Percentiles rank a stretch among this genome's conserved stretches.
phyloP scores from a whole-genome alignment of 1,140 invertebrate species.

The Steinernema khuongi region DNA sequence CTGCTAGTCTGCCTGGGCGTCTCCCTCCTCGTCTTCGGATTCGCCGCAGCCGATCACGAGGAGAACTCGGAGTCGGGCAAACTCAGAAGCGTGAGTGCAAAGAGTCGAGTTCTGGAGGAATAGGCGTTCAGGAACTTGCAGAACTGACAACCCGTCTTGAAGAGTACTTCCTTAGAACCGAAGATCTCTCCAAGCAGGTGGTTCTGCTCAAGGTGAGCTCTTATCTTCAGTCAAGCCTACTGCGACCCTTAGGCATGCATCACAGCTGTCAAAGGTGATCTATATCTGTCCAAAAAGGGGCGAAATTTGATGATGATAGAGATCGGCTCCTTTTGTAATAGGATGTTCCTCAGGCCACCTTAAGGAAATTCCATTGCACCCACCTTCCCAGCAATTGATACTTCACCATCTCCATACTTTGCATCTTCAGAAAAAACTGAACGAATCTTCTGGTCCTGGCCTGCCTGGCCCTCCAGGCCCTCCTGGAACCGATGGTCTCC shows the following conservation, averaged over 20 bases:
- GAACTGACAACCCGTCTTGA: neutral
- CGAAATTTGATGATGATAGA: too few species aligned
- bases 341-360: too few species aligned
- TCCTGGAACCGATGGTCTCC: neutral
- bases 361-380: too few species aligned
- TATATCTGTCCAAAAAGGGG: too few species aligned
- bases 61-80: neutral
- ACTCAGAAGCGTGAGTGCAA: neutral
- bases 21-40: neutral
- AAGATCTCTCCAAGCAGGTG: neutral
- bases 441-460: neutral
- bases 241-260: neutral
- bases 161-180: slow-evolving; percentile 1
- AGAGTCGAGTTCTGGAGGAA: neutral
- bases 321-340: too few species aligned
- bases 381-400: too few species aligned
- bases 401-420: too few species aligned
- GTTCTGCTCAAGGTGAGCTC: neutral
- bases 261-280: too few species aligned
- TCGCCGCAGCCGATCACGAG: neutral
- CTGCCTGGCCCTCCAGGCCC: neutral
- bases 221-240: neutral
- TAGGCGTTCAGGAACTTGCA: neutral
- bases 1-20: neutral
- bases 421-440: too few species aligned